phyloP scores from a whole-genome alignment of 2,113 vertebrate species.

The Antennarius striatus region DNA sequence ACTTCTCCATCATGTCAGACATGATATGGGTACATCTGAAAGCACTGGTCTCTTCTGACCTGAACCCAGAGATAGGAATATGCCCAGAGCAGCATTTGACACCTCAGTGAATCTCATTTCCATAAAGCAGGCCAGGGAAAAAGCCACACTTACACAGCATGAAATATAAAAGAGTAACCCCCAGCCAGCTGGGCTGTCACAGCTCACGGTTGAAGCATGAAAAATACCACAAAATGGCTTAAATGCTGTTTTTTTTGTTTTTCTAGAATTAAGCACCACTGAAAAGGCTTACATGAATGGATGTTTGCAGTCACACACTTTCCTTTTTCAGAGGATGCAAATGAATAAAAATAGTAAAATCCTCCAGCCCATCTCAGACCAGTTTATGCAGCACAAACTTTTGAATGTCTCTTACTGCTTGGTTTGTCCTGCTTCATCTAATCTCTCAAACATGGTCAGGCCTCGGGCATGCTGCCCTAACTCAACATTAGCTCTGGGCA shows the following conservation, averaged over 20 bases:
- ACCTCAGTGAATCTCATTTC: constrained; percentile 71
- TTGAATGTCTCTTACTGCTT: constrained; percentile 58
- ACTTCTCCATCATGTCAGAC: constrained; percentile 59
- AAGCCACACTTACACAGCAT: constrained; percentile 60
- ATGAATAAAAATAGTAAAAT: constrained; percentile 29
- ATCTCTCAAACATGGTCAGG: constrained; percentile 74
- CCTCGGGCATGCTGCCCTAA: constrained; percentile 69
- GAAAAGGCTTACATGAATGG: constrained; percentile 43
- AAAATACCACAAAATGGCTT: constrained; percentile 29
- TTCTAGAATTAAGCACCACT: constrained; percentile 21
- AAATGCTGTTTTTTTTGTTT: constrained; percentile 16
- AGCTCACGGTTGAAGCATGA: constrained; percentile 22
- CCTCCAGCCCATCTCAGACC: constrained; percentile 33
- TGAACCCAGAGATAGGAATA: constrained; percentile 57
- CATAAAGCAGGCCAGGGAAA: constrained; percentile 60
- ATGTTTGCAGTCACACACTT: constrained; percentile 4
- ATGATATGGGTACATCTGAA: constrained; percentile 52
- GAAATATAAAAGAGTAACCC: constrained; percentile 58
- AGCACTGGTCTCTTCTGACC: constrained; percentile 64
- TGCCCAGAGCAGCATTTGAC: constrained; percentile 67
- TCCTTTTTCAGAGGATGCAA: constrained; percentile 9
- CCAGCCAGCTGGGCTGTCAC: constrained; percentile 49
- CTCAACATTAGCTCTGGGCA: constrained; percentile 69
- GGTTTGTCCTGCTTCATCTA: constrained; percentile 74
- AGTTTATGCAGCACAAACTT: constrained; percentile 59